These are phyloP conservation scores for Cantharis flavilabris DNA, from an alignment of 2,888 invertebrate species.

Conservation along the genomic window DNA sequence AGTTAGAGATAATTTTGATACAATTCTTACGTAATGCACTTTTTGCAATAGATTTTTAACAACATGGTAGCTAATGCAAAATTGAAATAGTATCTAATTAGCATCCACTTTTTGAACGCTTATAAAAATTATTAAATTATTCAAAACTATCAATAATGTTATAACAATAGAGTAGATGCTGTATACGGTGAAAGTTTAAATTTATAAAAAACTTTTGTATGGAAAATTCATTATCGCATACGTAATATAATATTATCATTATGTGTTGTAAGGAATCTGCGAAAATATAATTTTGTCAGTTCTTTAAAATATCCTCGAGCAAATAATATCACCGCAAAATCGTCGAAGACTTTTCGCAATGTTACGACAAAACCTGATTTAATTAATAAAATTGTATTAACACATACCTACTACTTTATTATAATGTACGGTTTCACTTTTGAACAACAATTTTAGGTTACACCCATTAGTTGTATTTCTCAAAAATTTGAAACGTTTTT, in stretches of 20 bases:
- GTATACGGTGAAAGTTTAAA: neutral
- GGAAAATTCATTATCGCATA: neutral
- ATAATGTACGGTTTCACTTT: constrained; percentile 13
- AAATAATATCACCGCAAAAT: neutral
- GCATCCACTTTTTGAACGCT: neutral
- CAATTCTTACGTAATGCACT: neutral
- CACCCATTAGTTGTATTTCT: neutral
- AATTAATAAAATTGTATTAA: constrained; percentile 14
- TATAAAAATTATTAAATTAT: neutral
- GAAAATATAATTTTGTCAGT: neutral
- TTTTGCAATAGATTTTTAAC: neutral
- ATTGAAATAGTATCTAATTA: neutral
- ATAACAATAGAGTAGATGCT: neutral
- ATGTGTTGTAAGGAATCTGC: neutral
- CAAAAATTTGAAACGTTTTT: constrained; percentile 1
- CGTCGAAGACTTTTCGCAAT: neutral
- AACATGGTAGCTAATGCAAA: neutral
- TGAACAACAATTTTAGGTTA: constrained; percentile 4
- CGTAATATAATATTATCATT: too few relatives aligned
- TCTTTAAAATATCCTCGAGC: neutral
- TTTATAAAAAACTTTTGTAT: neutral
- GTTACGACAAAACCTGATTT: constrained; percentile 16
- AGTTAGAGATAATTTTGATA: neutral
- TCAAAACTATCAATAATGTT: neutral
- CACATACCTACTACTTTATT: neutral